Evolutionary conservation across 2,888 invertebrate genomes (phyloP).

Genomic region (Yponomeuta plumbellus): DNA sequence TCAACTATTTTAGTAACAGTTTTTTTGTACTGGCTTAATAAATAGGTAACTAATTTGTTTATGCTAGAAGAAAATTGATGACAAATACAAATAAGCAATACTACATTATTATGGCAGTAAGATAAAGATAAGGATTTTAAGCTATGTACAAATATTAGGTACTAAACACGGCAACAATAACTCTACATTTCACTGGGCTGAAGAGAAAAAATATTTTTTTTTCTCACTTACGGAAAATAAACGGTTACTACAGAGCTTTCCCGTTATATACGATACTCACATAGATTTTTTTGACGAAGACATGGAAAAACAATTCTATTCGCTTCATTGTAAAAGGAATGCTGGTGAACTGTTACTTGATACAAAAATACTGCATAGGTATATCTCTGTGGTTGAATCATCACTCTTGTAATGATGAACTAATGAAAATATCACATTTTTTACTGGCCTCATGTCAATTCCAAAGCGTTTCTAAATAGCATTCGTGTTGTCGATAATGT

Average conservation of each 20-base stretch:
- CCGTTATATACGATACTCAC: too few relatives aligned
- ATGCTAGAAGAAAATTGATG: background rate
- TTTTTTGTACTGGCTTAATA: background rate
- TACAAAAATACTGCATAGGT: background rate
- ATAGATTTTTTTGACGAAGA: too few relatives aligned
- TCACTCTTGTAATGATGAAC: background rate
- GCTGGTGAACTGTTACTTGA: too few relatives aligned
- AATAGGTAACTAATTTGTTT: background rate
- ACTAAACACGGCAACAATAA: background rate
- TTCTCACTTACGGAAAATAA: background rate
- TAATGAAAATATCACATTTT: slow-evolving; percentile 16
- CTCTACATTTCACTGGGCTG: background rate
- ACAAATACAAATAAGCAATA: background rate
- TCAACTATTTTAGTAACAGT: background rate
- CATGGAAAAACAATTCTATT: too few relatives aligned
- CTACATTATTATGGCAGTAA: background rate
- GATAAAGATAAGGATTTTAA: background rate
- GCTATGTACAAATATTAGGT: background rate
- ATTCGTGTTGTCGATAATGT: too few relatives aligned
- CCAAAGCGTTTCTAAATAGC: background rate
- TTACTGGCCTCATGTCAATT: slow-evolving; percentile 5
- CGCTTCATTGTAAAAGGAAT: too few relatives aligned
- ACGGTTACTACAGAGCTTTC: background rate
- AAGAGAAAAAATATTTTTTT: background rate
- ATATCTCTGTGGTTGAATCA: too few relatives aligned